Conservation (phyloP, 2,113 vertebrate species). For the Eurystomus gularis region DNA sequence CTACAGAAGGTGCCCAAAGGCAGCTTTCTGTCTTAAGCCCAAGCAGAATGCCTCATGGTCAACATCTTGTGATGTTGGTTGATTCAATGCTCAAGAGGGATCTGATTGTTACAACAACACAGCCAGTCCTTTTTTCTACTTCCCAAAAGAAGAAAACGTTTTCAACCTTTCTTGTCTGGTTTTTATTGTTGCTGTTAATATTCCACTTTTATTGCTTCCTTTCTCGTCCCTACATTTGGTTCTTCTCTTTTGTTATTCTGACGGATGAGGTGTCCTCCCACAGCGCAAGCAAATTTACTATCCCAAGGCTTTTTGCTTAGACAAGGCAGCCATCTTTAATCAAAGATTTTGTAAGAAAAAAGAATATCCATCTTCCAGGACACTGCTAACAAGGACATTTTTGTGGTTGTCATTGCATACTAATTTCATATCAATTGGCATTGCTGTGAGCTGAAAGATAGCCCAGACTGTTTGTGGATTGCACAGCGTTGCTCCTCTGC, state of each 20-base stretch:
- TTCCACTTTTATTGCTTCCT: constrained; percentile 1
- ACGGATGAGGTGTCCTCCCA: constrained; percentile 16
- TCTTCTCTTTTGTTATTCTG: background rate
- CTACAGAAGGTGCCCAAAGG: background rate
- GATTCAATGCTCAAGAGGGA: background rate
- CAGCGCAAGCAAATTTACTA: background rate
- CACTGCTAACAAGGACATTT: background rate
- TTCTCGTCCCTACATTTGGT: background rate
- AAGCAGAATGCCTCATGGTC: background rate
- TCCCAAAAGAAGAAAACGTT: background rate
- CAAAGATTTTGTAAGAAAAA: background rate
- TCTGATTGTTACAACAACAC: background rate
- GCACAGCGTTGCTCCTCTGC: background rate
- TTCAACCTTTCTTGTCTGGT: background rate
- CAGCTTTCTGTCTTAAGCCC: background rate
- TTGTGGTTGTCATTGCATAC: background rate
- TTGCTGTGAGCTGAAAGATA: background rate
- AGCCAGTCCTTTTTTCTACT: background rate
- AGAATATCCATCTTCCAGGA: background rate
- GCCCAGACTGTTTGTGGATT: background rate
- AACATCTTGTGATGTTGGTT: background rate
- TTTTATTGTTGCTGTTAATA: background rate
- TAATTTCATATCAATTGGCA: background rate
- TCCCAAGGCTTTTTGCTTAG: constrained; percentile 3
- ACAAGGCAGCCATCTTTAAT: background rate